Evolutionary conservation across 2,888 invertebrate species (phyloP).

Genomic region (Salticus scenicus): DNA sequence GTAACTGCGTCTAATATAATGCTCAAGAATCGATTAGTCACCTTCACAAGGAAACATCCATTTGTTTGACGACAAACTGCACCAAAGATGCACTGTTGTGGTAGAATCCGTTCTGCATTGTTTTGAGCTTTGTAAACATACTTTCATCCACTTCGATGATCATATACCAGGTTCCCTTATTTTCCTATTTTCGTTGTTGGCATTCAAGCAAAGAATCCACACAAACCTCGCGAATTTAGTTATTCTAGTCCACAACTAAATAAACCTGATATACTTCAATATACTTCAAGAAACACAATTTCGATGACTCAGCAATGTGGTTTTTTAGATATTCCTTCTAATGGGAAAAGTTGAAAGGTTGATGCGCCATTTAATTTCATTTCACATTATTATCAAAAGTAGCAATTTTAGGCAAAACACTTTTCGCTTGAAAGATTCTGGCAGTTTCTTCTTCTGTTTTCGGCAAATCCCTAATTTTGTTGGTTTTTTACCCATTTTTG

Average conservation of each 20-base stretch:
- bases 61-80: background rate
- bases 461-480: too few species aligned
- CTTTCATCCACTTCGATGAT: background rate
- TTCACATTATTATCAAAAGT: too few species aligned
- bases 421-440: too few species aligned
- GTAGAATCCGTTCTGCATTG: background rate
- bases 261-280: constrained; percentile 2
- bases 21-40: background rate
- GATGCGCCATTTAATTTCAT: too few species aligned
- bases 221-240: constrained; percentile 19
- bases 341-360: too few species aligned
- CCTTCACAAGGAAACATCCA: background rate
- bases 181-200: constrained; percentile 16
- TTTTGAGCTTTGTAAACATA: background rate
- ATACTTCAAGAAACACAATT: background rate
- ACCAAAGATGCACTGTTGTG: background rate
- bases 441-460: too few species aligned
- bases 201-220: background rate
- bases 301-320: too few species aligned
- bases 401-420: too few species aligned
- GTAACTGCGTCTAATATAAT: background rate
- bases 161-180: constrained; percentile 1
- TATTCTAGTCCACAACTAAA: constrained; percentile 29
- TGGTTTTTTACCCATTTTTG: too few species aligned
- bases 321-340: too few species aligned